phyloP scores from a whole-genome alignment of 2,888 invertebrate genomes.

The Spodoptera littoralis region DNA sequence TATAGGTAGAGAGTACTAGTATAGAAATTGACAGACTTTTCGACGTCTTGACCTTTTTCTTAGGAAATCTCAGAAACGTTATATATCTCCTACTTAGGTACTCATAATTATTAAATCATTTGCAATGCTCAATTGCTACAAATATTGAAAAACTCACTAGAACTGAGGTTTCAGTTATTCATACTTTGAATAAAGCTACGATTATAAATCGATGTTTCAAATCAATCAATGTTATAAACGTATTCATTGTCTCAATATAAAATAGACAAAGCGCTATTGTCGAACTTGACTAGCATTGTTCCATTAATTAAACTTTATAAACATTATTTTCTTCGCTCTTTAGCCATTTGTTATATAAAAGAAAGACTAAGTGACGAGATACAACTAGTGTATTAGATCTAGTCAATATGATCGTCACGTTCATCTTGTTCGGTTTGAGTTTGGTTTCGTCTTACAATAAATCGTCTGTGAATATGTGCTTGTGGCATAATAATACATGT shows the following conservation, averaged over 20 bases:
- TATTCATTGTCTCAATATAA: conserved; percentile 37
- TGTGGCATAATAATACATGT: conserved; percentile 76
- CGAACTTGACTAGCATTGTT: conserved; percentile 44
- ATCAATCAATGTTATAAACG: not conserved
- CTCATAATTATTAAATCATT: too few species aligned
- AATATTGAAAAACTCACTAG: too few species aligned
- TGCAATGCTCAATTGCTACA: too few species aligned
- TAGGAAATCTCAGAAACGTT: too few species aligned
- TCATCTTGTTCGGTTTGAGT: conserved; percentile 57
- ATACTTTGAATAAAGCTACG: too few species aligned
- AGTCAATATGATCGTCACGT: conserved; percentile 58
- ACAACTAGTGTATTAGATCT: conserved; percentile 18
- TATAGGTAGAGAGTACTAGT: too few species aligned
- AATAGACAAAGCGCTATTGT: conserved; percentile 49
- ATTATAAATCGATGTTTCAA: too few species aligned
- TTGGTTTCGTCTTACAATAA: conserved; percentile 57
- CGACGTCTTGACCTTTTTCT: too few species aligned
- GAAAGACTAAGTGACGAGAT: conserved; percentile 7
- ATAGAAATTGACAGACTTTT: not conserved
- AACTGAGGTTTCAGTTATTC: too few species aligned
- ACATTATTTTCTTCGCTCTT: conserved; percentile 21
- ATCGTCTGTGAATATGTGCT: conserved; percentile 57
- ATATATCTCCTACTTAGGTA: too few species aligned
- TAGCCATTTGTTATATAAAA: conserved; percentile 23
- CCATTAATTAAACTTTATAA: conserved; percentile 30